Evolutionary conservation across 2,888 invertebrate species (phyloP), one percentile per base, ranked within the genome.

Genomic region (Oligia strigilis): DNA sequence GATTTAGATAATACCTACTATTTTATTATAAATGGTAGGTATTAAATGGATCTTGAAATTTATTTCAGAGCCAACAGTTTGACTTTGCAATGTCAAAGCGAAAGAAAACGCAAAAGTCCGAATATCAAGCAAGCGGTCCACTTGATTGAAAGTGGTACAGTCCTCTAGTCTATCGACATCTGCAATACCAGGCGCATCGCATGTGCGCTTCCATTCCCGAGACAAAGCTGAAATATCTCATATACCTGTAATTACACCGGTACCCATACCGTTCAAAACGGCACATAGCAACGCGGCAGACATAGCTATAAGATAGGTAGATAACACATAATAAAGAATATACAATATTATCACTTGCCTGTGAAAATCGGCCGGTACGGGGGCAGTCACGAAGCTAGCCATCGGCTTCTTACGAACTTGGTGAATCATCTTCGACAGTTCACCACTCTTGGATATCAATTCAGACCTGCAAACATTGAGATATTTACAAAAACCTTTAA

Each of bases 321-420:
- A 58, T 19, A 19, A 29, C 8, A 8, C 52, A 1, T 52, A 52
- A 55, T 19, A 55, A 55, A 19, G 0, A 60, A n/a, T 60, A 60
- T 1, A 36, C n/a, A 43, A 73, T 83, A 78, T 40, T 55, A 36
- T 81, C 78, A 93, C 94, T 94, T 93, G 98, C 98, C 98, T 98
- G 90, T 98, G 98, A 95, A 99, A 99, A 97, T 99, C 99, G 71
- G 99, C 98, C 85, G 99, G 98, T 87, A 99, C 99, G 0, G 99
- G 98, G 46, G 99, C 98, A 74, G 98, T 98, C 75, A 99, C 98
- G 94, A 99, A 98, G 93, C 98, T 98, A 5, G 98, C 98, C 98
- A 99, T 98, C 0, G 99, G 99, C 93, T 99, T 99, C 92, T 98
- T 98, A 79, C 99, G 98, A 64, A 99, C 98, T 92, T 98, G 98